A percentile compares a stretch with the other conserved stretches of the same genome.
These are phyloP conservation scores for Drosophila borborema DNA, from an alignment of 2,888 invertebrate species.

Conservation along the genomic window DNA sequence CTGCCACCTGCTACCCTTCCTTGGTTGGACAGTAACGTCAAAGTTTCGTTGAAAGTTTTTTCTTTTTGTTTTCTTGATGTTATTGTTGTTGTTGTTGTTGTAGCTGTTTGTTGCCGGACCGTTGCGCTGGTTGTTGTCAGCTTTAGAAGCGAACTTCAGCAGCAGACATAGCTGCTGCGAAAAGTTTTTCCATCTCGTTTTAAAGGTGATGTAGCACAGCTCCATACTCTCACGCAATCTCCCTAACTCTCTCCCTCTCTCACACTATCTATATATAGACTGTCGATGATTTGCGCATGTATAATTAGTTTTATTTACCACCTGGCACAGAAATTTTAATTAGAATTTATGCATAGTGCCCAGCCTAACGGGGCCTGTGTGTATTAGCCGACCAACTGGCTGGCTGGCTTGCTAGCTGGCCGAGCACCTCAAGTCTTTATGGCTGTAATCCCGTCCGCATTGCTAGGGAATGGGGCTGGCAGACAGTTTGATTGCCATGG, in stretches of 20 bases:
- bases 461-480: not conserved
- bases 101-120: constrained; percentile 29
- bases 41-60: constrained; percentile 51
- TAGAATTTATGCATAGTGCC: constrained; percentile 66
- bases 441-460: constrained; percentile 17
- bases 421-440: constrained; percentile 4
- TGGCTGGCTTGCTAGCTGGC: not conserved
- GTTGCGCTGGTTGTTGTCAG: constrained; percentile 42
- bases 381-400: constrained; percentile 22
- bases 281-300: constrained; percentile 57
- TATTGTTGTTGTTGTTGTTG: constrained; percentile 13
- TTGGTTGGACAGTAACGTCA: constrained; percentile 36
- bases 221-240: not conserved
- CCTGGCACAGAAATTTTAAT: constrained; percentile 76
- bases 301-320: constrained; percentile 79
- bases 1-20: not conserved
- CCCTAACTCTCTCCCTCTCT: not conserved
- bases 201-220: constrained; percentile 36
- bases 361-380: constrained; percentile 32
- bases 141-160: constrained; percentile 59
- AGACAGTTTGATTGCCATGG: constrained; percentile 50
- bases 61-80: not conserved
- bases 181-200: constrained; percentile 71
- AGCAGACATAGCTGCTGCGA: constrained; percentile 59
- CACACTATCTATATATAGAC: not conserved